Evolutionary conservation across 2,797 vertebrate genomes (phyloP).

Genomic region (Sebastes alutus): DNA sequence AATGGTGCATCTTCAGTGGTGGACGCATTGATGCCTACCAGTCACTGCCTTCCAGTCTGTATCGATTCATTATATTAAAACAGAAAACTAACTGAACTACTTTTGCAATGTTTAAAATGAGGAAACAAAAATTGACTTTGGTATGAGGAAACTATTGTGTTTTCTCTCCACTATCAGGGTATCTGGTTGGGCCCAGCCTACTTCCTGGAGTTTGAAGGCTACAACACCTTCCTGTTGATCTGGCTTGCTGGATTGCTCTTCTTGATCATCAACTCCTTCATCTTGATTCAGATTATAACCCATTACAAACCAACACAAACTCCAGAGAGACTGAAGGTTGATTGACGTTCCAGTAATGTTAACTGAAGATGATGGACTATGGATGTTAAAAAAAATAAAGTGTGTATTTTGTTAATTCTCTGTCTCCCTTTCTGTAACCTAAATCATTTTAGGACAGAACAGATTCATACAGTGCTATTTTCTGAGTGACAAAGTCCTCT

Average conservation of each 20-base stretch:
- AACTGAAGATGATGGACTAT: neutral
- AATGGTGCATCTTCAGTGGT: neutral
- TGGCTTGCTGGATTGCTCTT: constrained; percentile 92
- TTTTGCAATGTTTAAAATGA: neutral
- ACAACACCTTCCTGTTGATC: constrained; percentile 88
- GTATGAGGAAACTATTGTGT: neutral
- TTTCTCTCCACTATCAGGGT: constrained; percentile 71
- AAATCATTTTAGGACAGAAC: neutral
- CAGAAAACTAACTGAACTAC: neutral
- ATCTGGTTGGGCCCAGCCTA: constrained; percentile 92
- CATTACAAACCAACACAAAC: constrained; percentile 81
- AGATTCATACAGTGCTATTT: neutral
- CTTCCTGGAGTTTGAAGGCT: constrained; percentile 91
- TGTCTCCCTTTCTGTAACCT: neutral
- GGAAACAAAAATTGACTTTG: neutral
- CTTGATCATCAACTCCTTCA: constrained; percentile 87
- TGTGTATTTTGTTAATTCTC: neutral
- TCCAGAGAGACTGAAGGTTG: constrained; percentile 45
- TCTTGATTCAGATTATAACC: constrained; percentile 88
- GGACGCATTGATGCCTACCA: neutral
- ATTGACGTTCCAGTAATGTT: constrained; percentile 25
- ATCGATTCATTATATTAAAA: neutral
- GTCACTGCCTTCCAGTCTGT: too few relatives aligned
- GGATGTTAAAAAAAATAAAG: constrained; percentile 11
- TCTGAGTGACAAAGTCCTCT: constrained; percentile 1